These are phyloP conservation scores for Apamea crenata DNA, from an alignment of 2,888 invertebrate genomes.

Conservation along the genomic window DNA sequence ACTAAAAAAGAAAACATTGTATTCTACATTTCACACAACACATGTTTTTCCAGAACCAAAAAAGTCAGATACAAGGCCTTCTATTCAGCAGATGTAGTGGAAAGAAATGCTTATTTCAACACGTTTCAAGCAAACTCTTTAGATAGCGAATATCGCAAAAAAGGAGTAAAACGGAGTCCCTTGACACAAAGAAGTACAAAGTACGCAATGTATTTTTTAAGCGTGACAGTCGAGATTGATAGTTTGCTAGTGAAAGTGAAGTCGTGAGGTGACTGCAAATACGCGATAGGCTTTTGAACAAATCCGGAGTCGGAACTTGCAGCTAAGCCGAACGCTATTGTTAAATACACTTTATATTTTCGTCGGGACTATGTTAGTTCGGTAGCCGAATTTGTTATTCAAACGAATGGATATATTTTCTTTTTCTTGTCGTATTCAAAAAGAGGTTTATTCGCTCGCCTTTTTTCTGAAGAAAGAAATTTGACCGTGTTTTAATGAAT, in stretches of 20 bases:
- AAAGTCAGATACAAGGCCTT: slow-evolving; percentile 20
- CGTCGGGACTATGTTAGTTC: slow-evolving; percentile 50
- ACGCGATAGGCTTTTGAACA: slow-evolving; percentile 70
- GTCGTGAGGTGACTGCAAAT: slow-evolving; percentile 79
- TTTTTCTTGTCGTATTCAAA: slow-evolving; percentile 61
- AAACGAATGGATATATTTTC: slow-evolving; percentile 63
- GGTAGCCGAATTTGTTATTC: slow-evolving; percentile 67
- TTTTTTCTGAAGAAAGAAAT: slow-evolving; percentile 67
- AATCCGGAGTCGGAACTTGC: slow-evolving; percentile 69
- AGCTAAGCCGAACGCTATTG: slow-evolving; percentile 58
- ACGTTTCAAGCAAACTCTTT: slow-evolving; percentile 49
- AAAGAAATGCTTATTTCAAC: slow-evolving; percentile 34
- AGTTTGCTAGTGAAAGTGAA: slow-evolving; percentile 82
- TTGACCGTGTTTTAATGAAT: slow-evolving; percentile 71
- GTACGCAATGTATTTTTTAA: slow-evolving; percentile 77
- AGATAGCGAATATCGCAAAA: slow-evolving; percentile 59
- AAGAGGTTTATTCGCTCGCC: slow-evolving; percentile 65
- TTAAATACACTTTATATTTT: slow-evolving; percentile 60
- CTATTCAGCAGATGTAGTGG: slow-evolving; percentile 30
- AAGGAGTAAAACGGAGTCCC: slow-evolving; percentile 66
- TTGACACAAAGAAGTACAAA: slow-evolving; percentile 61
- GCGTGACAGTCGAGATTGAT: slow-evolving; percentile 81
- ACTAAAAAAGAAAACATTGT: neutral
- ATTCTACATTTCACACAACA: neutral
- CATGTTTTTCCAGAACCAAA: slow-evolving; percentile 16